Evolutionary conservation across 2,888 invertebrate species (phyloP).

Genomic region (Drosophila sordidula): DNA sequence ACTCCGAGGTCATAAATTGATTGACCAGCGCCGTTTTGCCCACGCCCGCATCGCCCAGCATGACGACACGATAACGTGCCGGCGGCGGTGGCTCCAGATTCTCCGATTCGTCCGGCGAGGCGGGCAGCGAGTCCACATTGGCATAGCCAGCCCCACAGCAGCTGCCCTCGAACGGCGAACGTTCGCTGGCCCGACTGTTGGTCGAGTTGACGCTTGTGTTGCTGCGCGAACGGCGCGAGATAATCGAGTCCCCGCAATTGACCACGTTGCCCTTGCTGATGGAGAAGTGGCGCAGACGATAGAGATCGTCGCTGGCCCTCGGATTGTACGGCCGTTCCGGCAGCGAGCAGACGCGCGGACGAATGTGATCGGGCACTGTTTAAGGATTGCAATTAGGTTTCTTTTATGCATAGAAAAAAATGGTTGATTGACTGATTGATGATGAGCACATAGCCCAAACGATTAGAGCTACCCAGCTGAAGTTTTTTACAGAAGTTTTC

Average conservation of each 20-base stretch:
- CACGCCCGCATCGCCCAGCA: constrained; percentile 93
- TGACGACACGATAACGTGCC: constrained; percentile 90
- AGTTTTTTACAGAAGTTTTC: too few species aligned
- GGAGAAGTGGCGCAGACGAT: constrained; percentile 93
- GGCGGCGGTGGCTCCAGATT: constrained; percentile 86
- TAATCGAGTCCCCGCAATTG: constrained; percentile 95
- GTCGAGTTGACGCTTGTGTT: constrained; percentile 95
- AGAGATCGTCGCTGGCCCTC: constrained; percentile 92
- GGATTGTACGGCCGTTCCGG: constrained; percentile 95
- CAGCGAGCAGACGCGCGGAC: constrained; percentile 93
- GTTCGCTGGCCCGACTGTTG: constrained; percentile 92
- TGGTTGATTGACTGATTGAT: background rate
- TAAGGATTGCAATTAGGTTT: constrained; percentile 40
- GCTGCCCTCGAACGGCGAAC: constrained; percentile 94
- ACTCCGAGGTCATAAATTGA: constrained; percentile 98
- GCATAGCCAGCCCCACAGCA: constrained; percentile 93
- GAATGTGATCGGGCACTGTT: constrained; percentile 93
- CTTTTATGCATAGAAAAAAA: background rate
- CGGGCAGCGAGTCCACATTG: constrained; percentile 91
- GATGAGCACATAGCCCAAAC: background rate
- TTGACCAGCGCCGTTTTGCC: constrained; percentile 96
- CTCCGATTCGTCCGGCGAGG: constrained; percentile 90
- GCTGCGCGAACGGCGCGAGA: constrained; percentile 92
- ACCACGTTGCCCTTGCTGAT: constrained; percentile 95
- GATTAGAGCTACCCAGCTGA: too few species aligned